Evolutionary conservation across 1,140 invertebrate genomes (phyloP), one percentile per base, ranked within the genome.

Genomic region (Sarcophaga peregrina): DNA sequence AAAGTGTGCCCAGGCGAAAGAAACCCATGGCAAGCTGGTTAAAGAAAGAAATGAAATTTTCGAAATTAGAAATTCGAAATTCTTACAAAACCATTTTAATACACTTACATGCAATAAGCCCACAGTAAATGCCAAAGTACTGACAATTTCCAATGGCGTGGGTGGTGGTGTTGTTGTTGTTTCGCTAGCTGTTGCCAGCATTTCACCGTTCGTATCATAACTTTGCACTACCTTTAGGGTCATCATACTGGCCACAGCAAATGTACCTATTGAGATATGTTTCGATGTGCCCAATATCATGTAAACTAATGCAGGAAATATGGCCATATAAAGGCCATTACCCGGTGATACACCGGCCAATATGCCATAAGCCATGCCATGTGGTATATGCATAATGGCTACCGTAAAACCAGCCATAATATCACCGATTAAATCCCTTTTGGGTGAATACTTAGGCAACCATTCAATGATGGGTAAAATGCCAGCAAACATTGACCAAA

Each of bases 341-440:
- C 98, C 95, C 0, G 98, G 95, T 0, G 95, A 95, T 1, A 98
- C 94, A 83, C 95, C 95, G 0, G 95, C 96, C 73, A 99, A 90
- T 80, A 98, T 91, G 8, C 96, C 96, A 91, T 98, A 99, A 0
- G 96, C 88, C 88, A 90, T 91, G 93, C 95, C 96, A 93, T 98
- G 97, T 0, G 97, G 97, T 89, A 98, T 97, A 87, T 98, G 96
- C 95, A 98, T 96, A 83, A 98, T 94, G n/a, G 96, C 96, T 8
- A 97, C 95, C 3, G 97, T 98, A 73, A 96, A 91, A 6, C 97
- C 97, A 6, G 95, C 92, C 25, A 95, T 93, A 9, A 95, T 86
- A 91, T 97, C 95, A 4, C 92, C 91, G 0, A 94, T 83, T 37
- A 96, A 90, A 87, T 94, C 91, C 68, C 92, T 89, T 85, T 92